phyloP scores from a whole-genome alignment of 2,113 vertebrate genomes.

The Pygathrix nemaeus region DNA sequence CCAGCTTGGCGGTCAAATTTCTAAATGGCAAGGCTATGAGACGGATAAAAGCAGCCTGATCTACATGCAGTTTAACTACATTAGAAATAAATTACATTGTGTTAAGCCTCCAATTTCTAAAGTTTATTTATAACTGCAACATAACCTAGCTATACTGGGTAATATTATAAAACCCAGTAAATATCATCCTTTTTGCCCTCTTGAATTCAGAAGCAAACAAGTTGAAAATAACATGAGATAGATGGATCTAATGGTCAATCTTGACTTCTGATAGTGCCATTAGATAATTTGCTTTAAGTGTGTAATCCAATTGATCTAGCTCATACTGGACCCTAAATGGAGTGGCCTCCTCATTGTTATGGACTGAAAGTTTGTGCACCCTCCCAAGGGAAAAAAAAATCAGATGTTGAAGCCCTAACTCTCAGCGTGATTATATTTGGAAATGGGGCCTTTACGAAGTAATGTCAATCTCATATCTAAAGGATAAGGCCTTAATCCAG shows the following conservation, averaged over 20 bases:
- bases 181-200: fast-evolving
- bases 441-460: neutral
- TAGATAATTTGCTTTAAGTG: neutral
- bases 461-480: too few species aligned
- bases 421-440: neutral
- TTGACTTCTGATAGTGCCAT: neutral
- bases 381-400: neutral
- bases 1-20: neutral
- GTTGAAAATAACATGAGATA: neutral
- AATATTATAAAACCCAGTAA: neutral
- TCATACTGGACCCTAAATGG: neutral
- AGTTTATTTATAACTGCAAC: neutral
- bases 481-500: neutral
- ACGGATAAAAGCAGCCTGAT: neutral
- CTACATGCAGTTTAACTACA: neutral
- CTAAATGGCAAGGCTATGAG: neutral
- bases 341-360: neutral
- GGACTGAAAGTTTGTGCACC: neutral
- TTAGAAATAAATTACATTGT: neutral
- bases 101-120: neutral
- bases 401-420: neutral
- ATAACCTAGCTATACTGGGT: neutral
- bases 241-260: neutral
- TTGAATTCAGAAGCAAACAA: neutral
- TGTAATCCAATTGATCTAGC: neutral